phyloP scores from a whole-genome alignment of 1,140 invertebrate genomes.

The Mycetomoellerius zeteki region DNA sequence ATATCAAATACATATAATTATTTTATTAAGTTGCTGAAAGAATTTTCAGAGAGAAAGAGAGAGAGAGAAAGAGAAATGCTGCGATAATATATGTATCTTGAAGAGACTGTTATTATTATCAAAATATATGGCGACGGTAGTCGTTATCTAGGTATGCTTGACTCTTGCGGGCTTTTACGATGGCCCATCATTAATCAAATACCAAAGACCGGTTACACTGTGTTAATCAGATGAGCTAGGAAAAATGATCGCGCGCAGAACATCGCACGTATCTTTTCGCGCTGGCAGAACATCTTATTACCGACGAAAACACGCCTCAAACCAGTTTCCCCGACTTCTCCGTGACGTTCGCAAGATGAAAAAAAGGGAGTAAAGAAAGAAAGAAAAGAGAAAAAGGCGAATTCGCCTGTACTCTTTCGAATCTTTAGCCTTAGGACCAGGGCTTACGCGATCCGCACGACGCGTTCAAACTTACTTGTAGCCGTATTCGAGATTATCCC shows the following conservation, averaged over 20 bases:
- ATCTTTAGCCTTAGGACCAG: not conserved
- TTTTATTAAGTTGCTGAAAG: not conserved
- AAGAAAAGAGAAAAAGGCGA: not conserved
- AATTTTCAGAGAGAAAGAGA: not conserved
- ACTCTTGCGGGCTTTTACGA: constrained; percentile 16
- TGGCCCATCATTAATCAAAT: constrained; percentile 31
- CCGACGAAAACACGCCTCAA: constrained; percentile 28
- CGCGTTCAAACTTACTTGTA: constrained; percentile 92
- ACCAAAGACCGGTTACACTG: constrained; percentile 21
- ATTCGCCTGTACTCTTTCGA: not conserved
- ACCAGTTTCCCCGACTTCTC: constrained; percentile 21
- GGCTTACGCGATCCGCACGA: not conserved
- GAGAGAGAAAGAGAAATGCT: not conserved
- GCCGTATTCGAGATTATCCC: constrained; percentile 97
- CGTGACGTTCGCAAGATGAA: not conserved
- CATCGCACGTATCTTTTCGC: constrained; percentile 36
- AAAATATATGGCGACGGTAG: constrained; percentile 14
- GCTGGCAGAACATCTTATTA: constrained; percentile 29
- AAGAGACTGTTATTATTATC: constrained; percentile 2
- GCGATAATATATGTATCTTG: not conserved
- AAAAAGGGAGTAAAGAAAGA: not conserved
- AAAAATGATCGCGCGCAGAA: constrained; percentile 32
- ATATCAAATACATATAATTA: not conserved
- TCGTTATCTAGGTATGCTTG: constrained; percentile 16
- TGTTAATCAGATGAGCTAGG: constrained; percentile 28